Conservation (phyloP, 2,888 invertebrate genomes). For the Phaonia tiefii region DNA sequence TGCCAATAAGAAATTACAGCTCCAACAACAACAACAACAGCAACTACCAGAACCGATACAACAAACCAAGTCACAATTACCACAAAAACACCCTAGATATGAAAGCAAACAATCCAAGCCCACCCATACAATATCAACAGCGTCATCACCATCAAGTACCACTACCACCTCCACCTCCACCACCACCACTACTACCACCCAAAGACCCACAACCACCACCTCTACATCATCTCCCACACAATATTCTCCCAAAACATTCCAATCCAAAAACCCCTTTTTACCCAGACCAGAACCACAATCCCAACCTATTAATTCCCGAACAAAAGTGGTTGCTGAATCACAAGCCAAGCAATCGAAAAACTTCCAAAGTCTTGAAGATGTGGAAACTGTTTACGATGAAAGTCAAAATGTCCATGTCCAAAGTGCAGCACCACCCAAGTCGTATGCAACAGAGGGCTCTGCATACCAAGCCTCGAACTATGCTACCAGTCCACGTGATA, state of each 20-base stretch:
- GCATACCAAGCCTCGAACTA: slow-evolving; percentile 72
- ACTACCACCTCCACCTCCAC: slow-evolving; percentile 28
- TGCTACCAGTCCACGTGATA: slow-evolving; percentile 70
- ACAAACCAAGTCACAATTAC: slow-evolving; percentile 68
- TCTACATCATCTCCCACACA: slow-evolving; percentile 22
- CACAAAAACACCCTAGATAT: slow-evolving; percentile 64
- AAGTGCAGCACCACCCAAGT: slow-evolving; percentile 69
- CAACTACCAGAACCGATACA: slow-evolving; percentile 67
- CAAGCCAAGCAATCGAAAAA: slow-evolving; percentile 38
- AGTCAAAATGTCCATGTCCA: slow-evolving; percentile 75
- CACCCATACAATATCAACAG: slow-evolving; percentile 20
- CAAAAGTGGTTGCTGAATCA: slow-evolving; percentile 67
- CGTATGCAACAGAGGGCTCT: slow-evolving; percentile 57
- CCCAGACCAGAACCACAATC: slow-evolving; percentile 27
- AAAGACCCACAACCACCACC: slow-evolving; percentile 47
- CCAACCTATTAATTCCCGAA: slow-evolving; percentile 68
- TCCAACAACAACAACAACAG: slow-evolving; percentile 70
- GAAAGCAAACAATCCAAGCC: slow-evolving; percentile 36
- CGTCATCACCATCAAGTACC: slow-evolving; percentile 28
- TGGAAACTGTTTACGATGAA: slow-evolving; percentile 74
- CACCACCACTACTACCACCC: slow-evolving; percentile 29
- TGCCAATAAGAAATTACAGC: slow-evolving; percentile 76
- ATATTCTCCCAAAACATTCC: slow-evolving; percentile 9
- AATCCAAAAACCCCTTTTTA: no score
- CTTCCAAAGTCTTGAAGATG: slow-evolving; percentile 66